Evolutionary conservation across 2,888 invertebrate genomes (phyloP).

Genomic region (Glyphotaelius pellucidus): DNA sequence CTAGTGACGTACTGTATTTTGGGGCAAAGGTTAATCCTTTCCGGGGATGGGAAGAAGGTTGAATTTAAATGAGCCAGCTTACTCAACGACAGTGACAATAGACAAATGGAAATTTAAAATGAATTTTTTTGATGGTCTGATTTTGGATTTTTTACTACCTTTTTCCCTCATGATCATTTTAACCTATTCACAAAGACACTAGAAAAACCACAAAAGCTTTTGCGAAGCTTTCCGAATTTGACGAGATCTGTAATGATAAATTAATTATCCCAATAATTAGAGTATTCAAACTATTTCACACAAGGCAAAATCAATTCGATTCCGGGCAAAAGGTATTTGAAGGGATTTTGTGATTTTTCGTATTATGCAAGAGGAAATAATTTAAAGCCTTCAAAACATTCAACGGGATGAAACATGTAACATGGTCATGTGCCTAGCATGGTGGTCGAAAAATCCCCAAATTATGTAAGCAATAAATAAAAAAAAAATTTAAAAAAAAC

Average conservation of each 20-base stretch:
- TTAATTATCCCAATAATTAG: neutral
- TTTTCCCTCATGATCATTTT: neutral
- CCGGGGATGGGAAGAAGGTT: neutral
- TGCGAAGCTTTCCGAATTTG: neutral
- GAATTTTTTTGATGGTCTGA: neutral
- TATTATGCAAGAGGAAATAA: neutral
- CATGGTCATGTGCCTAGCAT: too few relatives aligned
- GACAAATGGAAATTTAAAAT: neutral
- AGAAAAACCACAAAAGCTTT: neutral
- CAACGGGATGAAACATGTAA: neutral
- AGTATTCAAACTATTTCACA: neutral
- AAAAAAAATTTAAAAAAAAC: too few relatives aligned
- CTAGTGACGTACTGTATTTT: too few relatives aligned
- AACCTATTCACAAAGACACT: neutral
- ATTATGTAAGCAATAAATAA: too few relatives aligned
- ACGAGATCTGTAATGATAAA: neutral
- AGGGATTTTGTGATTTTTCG: neutral
- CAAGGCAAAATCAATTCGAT: neutral
- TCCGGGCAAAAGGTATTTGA: neutral
- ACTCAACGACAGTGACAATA: neutral
- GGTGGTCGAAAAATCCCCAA: too few relatives aligned
- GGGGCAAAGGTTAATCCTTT: too few relatives aligned
- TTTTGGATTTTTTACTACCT: neutral
- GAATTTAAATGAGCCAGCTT: neutral
- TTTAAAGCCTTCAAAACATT: neutral